These are phyloP conservation scores for Neolamprologus sp. DNA, from an alignment of 2,113 vertebrate species.

Conservation along the genomic window DNA sequence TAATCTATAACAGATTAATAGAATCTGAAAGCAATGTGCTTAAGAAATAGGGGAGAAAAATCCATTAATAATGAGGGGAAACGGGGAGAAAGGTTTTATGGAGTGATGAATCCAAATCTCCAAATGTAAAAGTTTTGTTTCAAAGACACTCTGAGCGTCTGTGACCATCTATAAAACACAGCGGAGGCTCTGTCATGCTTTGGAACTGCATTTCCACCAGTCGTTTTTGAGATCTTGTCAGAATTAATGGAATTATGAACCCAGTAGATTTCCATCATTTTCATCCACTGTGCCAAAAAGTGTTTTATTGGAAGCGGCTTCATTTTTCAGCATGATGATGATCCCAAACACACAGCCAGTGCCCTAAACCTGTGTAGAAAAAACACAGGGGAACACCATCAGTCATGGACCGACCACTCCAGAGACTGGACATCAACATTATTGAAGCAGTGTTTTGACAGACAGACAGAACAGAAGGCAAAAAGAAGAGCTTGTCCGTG, in stretches of 20 bases:
- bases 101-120: not conserved
- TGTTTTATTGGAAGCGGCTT: not conserved
- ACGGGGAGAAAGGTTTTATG: not conserved
- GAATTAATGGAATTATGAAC: not conserved
- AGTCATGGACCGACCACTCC: not conserved
- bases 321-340: not conserved
- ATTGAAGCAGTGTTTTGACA: not conserved
- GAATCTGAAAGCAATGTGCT: not conserved
- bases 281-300: not conserved
- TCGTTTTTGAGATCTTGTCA: not conserved
- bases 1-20: not conserved
- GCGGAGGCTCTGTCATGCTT: accelerated
- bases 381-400: not conserved
- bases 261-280: not conserved
- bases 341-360: not conserved
- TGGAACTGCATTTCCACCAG: accelerated
- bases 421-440: not conserved
- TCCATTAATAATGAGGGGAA: not conserved
- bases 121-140: not conserved
- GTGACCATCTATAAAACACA: not conserved
- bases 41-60: not conserved
- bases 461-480: not conserved
- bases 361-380: not conserved
- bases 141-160: accelerated
- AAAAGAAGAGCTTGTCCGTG: not conserved